Conservation (phyloP, 1,140 invertebrate genomes). For the Ganaspis sp. region DNA sequence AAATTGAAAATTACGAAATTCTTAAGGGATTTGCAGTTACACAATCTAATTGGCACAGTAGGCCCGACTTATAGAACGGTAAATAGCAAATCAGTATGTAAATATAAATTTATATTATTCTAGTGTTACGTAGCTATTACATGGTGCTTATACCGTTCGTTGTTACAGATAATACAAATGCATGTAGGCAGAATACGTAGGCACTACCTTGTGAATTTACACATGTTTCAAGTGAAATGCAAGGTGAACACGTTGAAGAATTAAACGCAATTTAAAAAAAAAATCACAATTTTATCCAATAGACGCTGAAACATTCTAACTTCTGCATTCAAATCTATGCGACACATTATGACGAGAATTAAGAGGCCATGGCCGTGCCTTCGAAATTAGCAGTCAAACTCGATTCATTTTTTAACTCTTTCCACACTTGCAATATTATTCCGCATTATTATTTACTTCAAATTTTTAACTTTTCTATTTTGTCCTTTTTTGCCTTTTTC, state of each 20-base stretch:
- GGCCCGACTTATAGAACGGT: background rate
- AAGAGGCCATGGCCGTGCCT: background rate
- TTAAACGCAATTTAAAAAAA: background rate
- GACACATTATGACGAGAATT: background rate
- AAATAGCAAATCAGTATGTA: background rate
- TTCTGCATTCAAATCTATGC: background rate
- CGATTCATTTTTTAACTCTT: too few relatives aligned
- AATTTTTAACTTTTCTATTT: too few relatives aligned
- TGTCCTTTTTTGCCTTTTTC: too few relatives aligned
- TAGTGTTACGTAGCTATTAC: background rate
- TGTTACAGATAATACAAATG: background rate
- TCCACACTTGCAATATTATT: too few relatives aligned
- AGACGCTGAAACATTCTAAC: background rate
- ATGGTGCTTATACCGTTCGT: background rate
- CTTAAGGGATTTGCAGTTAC: background rate
- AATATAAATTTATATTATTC: conserved; percentile 17
- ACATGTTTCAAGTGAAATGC: background rate
- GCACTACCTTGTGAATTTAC: background rate
- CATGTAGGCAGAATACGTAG: background rate
- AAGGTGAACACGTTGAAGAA: background rate
- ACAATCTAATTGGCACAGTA: conserved; percentile 14
- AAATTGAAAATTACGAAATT: conserved; percentile 4
- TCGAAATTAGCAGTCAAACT: too few relatives aligned
- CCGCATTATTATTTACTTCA: too few relatives aligned
- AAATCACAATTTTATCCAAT: background rate